Evolutionary conservation across 2,888 invertebrate species (phyloP).

Genomic region (Scelioninae gen. 1): DNA sequence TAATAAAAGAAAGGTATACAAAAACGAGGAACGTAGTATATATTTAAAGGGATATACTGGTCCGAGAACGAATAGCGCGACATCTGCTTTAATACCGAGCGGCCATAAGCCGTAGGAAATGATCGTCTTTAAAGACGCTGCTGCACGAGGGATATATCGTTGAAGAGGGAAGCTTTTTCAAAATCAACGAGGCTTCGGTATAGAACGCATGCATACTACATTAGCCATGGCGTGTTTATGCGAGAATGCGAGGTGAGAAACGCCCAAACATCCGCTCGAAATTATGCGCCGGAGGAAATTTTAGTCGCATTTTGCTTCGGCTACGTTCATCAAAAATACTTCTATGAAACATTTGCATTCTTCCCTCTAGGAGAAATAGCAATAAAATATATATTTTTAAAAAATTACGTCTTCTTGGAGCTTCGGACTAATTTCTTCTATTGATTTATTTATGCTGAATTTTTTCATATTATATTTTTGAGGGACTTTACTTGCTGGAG

Average conservation of each 20-base stretch:
- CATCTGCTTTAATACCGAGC: conserved; percentile 53
- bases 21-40: background rate
- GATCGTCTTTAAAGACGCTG: conserved; percentile 72
- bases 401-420: too few species aligned
- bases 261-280: conserved; percentile 34
- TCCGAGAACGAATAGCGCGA: background rate
- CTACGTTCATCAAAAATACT: conserved; percentile 27
- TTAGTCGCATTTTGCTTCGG: conserved; percentile 21
- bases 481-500: too few species aligned
- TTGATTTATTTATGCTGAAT: too few species aligned
- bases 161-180: conserved; percentile 63
- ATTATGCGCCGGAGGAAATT: conserved; percentile 51
- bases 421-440: too few species aligned
- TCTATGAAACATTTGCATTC: conserved; percentile 14
- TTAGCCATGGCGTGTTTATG: conserved; percentile 31
- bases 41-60: conserved; percentile 44
- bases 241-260: conserved; percentile 49
- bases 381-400: conserved; percentile 23
- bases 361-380: conserved; percentile 4
- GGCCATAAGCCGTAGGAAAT: conserved; percentile 47
- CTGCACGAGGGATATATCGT: conserved; percentile 64
- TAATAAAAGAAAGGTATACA: background rate
- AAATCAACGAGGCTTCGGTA: conserved; percentile 45
- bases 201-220: conserved; percentile 44
- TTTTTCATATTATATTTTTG: too few species aligned